Conservation (phyloP, 2,113 vertebrate species). For the Entelurus aequoreus region DNA sequence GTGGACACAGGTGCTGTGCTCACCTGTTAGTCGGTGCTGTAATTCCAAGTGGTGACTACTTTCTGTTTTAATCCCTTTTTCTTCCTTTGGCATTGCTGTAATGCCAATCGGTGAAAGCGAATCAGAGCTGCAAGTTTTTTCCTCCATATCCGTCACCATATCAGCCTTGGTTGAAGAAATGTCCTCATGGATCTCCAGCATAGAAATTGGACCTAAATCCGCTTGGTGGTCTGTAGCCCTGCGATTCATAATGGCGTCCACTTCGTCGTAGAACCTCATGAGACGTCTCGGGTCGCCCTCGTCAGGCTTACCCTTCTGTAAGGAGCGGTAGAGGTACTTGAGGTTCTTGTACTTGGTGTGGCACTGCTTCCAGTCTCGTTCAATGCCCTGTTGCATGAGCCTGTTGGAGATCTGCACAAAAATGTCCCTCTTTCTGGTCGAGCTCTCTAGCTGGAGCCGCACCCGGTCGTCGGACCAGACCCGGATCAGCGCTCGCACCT, state of each 20-base stretch:
- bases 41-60: constrained; percentile 19
- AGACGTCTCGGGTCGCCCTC: constrained; percentile 70
- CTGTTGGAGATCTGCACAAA: constrained; percentile 82
- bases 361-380: constrained; percentile 88
- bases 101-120: constrained; percentile 1
- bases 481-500: constrained; percentile 77
- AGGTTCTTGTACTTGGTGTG: constrained; percentile 87
- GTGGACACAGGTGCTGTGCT: constrained; percentile 5
- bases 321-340: constrained; percentile 82
- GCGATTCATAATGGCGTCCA: constrained; percentile 77
- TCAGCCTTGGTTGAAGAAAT: not conserved
- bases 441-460: constrained; percentile 79
- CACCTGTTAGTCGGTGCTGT: constrained; percentile 34
- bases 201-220: not conserved
- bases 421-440: constrained; percentile 85
- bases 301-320: constrained; percentile 76
- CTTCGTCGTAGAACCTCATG: constrained; percentile 84
- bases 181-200: constrained; percentile 30
- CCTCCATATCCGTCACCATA: not conserved
- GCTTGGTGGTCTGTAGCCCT: constrained; percentile 15
- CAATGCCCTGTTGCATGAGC: constrained; percentile 77
- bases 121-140: constrained; percentile 24
- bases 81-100: constrained; percentile 6
- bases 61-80: not conserved
- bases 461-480: constrained; percentile 82